Evolutionary conservation across 92 coral and sea anemone genomes (phyloP), one percentile per base, ranked within the genome.

Genomic region (Plumapathes pennacea): DNA sequence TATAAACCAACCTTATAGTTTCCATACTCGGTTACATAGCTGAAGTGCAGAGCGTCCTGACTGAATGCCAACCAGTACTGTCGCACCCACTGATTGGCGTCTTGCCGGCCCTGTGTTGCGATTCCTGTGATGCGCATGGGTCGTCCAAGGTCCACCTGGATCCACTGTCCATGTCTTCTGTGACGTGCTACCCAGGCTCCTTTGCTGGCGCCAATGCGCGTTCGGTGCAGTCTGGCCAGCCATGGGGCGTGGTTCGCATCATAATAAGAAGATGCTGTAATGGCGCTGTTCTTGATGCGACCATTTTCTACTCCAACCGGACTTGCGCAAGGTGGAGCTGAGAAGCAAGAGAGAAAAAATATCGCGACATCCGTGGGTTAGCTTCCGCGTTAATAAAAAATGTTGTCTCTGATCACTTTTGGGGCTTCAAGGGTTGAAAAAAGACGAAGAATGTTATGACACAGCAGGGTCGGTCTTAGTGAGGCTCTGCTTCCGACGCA

Each of bases 121-220:
- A 88, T 74, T 31, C 78, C 89, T 0, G 75, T 88, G 68, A 88
- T 27, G 38, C 31, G 72, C 81, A 71, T 56, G 39, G 83, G 70
- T 36, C 71, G 70, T 26, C 90, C 87, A 33, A 80, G 60, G 39
- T 71, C 77, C n/a, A 92, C 53, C 70, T 94, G 96, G 11, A 94
- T 49, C 88, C 88, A 94, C 32, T 94, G 99, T 38, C 78, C 67
- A 54, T 69, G 72, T 54, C 84, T 80, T 14, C 74, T 57, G 7
- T 61, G 67, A 0, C 80, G 61, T 11, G 99, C 75, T 31, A 83
- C 85, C 99, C 99, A 94, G 22, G 87, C 96, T 10, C 89, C 89
- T 19, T 72, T 78, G 45, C 60, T 66, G 38, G 80, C 79, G 24
- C 95, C 95, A 31, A 74, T 58, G 1, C 85, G 82, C n/a, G 71